A percentile compares a stretch with the other conserved stretches of the same genome.
These are phyloP conservation scores for Grapholita molesta DNA, from an alignment of 1,140 invertebrate genomes.

Conservation along the genomic window DNA sequence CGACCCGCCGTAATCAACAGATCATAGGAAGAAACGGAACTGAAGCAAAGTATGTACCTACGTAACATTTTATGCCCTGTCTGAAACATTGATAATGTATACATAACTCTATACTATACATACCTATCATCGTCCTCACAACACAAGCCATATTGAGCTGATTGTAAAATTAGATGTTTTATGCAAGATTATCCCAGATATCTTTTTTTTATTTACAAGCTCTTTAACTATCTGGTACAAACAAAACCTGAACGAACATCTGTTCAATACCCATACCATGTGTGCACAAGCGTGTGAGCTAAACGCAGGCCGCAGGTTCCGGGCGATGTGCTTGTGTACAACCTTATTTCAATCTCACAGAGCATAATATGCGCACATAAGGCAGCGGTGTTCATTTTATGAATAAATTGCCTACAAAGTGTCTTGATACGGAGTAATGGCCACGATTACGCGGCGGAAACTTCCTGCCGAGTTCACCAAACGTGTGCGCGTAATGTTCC, in stretches of 20 bases:
- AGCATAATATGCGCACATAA: neutral
- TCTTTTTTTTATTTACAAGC: neutral
- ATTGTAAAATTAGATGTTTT: too few relatives aligned
- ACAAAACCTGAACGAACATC: neutral
- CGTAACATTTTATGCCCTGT: too few relatives aligned
- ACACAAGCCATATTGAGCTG: too few relatives aligned
- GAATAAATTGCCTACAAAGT: neutral
- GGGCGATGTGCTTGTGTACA: neutral
- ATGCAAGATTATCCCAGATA: too few relatives aligned
- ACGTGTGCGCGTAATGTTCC: too few relatives aligned
- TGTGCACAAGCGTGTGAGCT: neutral
- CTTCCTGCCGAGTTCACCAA: neutral
- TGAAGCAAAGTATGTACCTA: too few relatives aligned
- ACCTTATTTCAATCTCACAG: neutral
- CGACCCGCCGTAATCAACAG: too few relatives aligned
- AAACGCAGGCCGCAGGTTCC: neutral
- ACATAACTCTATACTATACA: too few relatives aligned
- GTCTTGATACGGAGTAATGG: neutral
- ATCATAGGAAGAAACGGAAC: too few relatives aligned
- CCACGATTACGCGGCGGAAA: constrained; percentile 7
- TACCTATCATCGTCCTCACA: too few relatives aligned
- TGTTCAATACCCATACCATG: neutral
- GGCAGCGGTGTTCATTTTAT: neutral
- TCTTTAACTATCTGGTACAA: neutral
- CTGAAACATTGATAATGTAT: too few relatives aligned